phyloP scores from a whole-genome alignment of 2,888 invertebrate species.

The Hirtodrosophila trivittata region DNA sequence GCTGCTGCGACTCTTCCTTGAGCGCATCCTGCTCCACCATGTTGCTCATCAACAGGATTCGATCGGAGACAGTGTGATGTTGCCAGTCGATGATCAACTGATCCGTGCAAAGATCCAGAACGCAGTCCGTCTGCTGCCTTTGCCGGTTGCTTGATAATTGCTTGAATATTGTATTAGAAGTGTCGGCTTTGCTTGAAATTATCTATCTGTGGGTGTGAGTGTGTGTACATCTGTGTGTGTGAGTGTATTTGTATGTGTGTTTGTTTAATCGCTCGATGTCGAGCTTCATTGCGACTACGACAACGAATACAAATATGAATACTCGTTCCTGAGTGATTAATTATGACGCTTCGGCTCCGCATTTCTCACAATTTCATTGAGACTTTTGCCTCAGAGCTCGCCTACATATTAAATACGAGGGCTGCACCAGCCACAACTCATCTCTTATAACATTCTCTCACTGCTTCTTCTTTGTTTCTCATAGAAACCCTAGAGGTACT shows the following conservation, averaged over 20 bases:
- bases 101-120: constrained; percentile 15
- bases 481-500: no score
- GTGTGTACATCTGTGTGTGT: constrained; percentile 6
- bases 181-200: constrained; percentile 56
- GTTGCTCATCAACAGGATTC: not conserved
- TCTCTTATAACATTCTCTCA: no score
- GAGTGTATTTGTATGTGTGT: constrained; percentile 14
- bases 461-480: no score
- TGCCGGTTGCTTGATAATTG: constrained; percentile 66
- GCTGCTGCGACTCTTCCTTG: constrained; percentile 18
- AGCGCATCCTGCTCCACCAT: not conserved
- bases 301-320: constrained; percentile 8
- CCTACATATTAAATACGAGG: constrained; percentile 23
- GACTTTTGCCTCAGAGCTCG: constrained; percentile 32
- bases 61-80: no score
- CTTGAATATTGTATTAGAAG: constrained; percentile 61
- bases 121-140: constrained; percentile 51
- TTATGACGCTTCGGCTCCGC: constrained; percentile 44
- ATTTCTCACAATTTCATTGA: constrained; percentile 55
- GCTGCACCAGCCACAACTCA: constrained; percentile 8
- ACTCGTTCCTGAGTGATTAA: constrained; percentile 49
- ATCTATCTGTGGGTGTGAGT: constrained; percentile 20
- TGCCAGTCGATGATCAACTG: no score
- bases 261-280: constrained; percentile 46
- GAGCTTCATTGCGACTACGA: constrained; percentile 30